Base-by-base conservation (phyloP, 2,888 invertebrate species). In the Drosophila subsilvestris region DNA sequence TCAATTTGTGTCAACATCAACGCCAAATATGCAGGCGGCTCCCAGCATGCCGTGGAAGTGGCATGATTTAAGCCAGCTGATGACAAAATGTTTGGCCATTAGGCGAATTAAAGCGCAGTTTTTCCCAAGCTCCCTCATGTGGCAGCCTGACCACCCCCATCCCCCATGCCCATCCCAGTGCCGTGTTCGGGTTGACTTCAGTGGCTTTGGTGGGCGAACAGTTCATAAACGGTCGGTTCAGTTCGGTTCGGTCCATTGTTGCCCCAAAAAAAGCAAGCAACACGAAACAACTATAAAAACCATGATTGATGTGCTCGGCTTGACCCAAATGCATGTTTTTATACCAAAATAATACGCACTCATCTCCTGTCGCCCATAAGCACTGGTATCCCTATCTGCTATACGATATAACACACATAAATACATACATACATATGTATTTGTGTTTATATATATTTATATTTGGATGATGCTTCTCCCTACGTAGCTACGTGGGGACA, bases 241-340 rank as follows among this genome's bases (percentile, higher is more conserved):
- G 59, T 43, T 32, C 4, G 32, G 12, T 76, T 72, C 71, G 67
- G 59, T 43, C 66, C 65, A 76, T 71, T 76, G 70, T 71, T 68
- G 73, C 57, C 67, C 62, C 37, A 66, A 74, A 50, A 65, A 20
- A 44, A n/a, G n/a, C 10, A 44, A 58, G 57, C 62, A 55, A 55
- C 53, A 61, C 50, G 29, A 32, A 55, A 65, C 67, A 60, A 61
- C 74, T 68, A 88, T 86, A 78, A 80, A 78, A 76, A 63, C 69
- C 74, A 84, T 85, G 84, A 88, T 85, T 89, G 85, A 85, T 85
- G 84, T 74, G 68, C 85, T 74, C 67, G 81, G 73, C 87, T 85
- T 85, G 84, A 85, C 89, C 84, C 85, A 88, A 88, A 85, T 85
- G 72, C 89, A 86, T 85, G 84, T 86, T 83, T 88, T 87, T 67